phyloP scores from a whole-genome alignment of 2,888 invertebrate genomes.

The Cylindroiulus punctatus region DNA sequence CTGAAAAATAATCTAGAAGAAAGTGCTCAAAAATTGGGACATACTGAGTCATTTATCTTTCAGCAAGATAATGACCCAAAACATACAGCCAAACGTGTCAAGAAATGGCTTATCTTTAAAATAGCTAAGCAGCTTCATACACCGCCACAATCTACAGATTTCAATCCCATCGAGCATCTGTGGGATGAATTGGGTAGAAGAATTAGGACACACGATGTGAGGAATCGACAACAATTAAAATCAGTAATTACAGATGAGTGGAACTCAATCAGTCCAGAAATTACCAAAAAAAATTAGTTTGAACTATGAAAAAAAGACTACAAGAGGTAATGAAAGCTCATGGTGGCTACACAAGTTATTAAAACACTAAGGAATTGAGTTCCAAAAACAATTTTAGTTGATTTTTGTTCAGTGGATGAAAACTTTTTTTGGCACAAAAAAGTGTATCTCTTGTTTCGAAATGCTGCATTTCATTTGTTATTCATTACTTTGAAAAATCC shows the following conservation, averaged over 20 bases:
- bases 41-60: background rate
- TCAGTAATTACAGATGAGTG: background rate
- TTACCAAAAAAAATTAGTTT: background rate
- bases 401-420: background rate
- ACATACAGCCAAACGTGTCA: no score
- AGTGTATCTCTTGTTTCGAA: no score
- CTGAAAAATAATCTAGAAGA: background rate
- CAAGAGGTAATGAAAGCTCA: background rate
- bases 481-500: no score
- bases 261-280: background rate
- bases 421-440: no score
- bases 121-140: background rate
- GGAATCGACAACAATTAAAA: background rate
- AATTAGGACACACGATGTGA: background rate
- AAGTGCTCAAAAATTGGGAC: no score
- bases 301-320: background rate
- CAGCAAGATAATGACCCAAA: background rate
- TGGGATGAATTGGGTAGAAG: background rate
- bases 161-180: background rate
- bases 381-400: background rate
- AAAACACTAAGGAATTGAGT: slow-evolving; percentile 51
- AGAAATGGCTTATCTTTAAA: background rate
- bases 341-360: background rate
- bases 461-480: no score
- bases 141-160: background rate